Conservation (phyloP, 1,140 invertebrate genomes). For the Danaus plexippus region DNA sequence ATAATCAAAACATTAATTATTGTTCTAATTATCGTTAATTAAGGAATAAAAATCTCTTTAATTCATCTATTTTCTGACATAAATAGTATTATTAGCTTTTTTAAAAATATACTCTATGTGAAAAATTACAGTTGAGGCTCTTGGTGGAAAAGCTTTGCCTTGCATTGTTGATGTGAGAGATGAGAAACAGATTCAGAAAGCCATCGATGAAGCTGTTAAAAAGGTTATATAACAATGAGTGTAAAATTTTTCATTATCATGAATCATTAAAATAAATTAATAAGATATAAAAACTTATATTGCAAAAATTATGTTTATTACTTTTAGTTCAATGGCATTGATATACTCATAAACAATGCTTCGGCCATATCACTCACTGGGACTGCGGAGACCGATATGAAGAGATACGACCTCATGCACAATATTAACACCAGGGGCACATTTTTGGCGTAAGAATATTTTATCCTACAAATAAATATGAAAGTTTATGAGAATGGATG, state of each 20-base stretch:
- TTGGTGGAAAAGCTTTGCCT: conserved; percentile 92
- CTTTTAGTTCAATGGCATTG: conserved; percentile 92
- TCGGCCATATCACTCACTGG: conserved; percentile 94
- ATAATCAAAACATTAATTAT: no score
- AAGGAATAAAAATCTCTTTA: no score
- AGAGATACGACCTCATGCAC: conserved; percentile 96
- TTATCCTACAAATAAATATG: no score
- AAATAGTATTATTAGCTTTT: background rate
- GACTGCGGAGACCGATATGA: conserved; percentile 93
- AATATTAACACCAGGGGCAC: conserved; percentile 93
- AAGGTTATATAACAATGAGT: conserved; percentile 61
- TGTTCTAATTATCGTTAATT: no score
- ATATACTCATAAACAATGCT: conserved; percentile 96
- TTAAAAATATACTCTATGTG: conserved; percentile 8
- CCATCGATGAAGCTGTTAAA: conserved; percentile 89
- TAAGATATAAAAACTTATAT: background rate
- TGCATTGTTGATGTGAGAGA: conserved; percentile 95
- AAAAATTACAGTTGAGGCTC: conserved; percentile 83
- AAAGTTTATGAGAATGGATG: no score
- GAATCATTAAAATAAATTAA: background rate
- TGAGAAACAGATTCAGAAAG: conserved; percentile 85
- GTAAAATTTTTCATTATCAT: conserved; percentile 5
- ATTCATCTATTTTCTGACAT: conserved; percentile 3
- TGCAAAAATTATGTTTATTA: conserved; percentile 10
- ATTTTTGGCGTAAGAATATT: conserved; percentile 84